Percentiles rank a stretch among this genome's conserved stretches.
Evolutionary conservation across 2,888 invertebrate species (phyloP).

Genomic region (Leptinotarsa juncta): DNA sequence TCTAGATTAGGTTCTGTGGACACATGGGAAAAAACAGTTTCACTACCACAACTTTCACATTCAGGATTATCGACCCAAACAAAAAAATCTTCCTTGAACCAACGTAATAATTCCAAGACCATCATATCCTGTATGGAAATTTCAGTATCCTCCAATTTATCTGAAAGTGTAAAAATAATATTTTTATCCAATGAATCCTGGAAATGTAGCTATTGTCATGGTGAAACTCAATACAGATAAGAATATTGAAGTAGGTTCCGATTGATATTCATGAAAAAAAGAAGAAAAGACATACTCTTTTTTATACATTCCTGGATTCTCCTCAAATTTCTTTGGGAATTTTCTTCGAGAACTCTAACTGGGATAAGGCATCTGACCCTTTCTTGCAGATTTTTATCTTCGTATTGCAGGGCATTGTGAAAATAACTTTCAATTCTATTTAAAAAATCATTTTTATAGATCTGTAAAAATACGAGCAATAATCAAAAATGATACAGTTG

Average conservation of each 20-base stretch:
- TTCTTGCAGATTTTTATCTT: conserved; percentile 74
- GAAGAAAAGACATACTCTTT: conserved; percentile 62
- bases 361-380: conserved; percentile 78
- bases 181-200: background rate
- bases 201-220: background rate
- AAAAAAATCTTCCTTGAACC: conserved; percentile 96
- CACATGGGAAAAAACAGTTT: conserved; percentile 66
- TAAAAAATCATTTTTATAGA: conserved; percentile 56
- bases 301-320: conserved; percentile 73
- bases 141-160: conserved; percentile 52
- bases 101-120: conserved; percentile 81
- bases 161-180: conserved; percentile 41
- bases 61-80: conserved; percentile 86
- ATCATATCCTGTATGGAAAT: conserved; percentile 77
- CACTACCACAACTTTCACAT: conserved; percentile 77
- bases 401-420: conserved; percentile 68
- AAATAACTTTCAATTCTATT: conserved; percentile 55
- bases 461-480: conserved; percentile 40
- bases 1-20: conserved; percentile 56
- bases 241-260: too few relatives aligned
- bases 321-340: conserved; percentile 73
- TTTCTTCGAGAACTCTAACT: conserved; percentile 71
- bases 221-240: background rate
- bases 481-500: background rate
- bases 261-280: too few relatives aligned